Evolutionary conservation across 2,888 invertebrate species (phyloP).

Genomic region (Eretmocerus hayati): DNA sequence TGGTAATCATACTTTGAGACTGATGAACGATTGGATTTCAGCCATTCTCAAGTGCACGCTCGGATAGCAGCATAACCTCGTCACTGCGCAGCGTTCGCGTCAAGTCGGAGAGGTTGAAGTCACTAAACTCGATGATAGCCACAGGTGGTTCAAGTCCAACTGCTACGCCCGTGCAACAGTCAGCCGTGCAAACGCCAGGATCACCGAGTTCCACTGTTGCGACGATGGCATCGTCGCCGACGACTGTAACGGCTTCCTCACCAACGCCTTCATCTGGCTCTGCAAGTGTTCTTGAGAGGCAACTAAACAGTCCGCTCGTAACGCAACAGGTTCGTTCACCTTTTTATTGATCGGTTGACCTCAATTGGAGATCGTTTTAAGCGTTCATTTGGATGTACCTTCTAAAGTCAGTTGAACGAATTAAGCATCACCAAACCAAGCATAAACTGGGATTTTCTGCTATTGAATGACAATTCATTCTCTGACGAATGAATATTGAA

Average conservation of each 20-base stretch:
- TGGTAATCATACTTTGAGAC: too few species aligned
- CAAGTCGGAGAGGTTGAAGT: conserved; percentile 53
- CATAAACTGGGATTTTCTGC: conserved; percentile 17
- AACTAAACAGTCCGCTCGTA: conserved; percentile 37
- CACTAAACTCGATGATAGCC: conserved; percentile 42
- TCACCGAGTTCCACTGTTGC: conserved; percentile 33
- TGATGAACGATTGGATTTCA: conserved; percentile 22
- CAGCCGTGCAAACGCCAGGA: conserved; percentile 41
- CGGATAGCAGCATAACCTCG: conserved; percentile 48
- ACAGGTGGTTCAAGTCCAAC: conserved; percentile 28
- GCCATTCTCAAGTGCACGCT: conserved; percentile 41
- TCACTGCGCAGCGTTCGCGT: conserved; percentile 60
- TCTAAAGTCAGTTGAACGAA: too few species aligned
- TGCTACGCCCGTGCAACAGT: conserved; percentile 29
- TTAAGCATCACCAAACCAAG: too few species aligned
- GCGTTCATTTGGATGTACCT: too few species aligned
- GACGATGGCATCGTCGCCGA: conserved; percentile 34
- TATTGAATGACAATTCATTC: conserved; percentile 30
- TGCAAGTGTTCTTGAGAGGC: conserved; percentile 40
- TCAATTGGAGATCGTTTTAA: too few species aligned
- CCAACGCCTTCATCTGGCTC: conserved; percentile 29
- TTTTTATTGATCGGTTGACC: too few species aligned
- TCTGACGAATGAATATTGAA: background rate
- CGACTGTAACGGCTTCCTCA: conserved; percentile 38
- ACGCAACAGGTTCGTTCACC: conserved; percentile 30